Base-by-base conservation (phyloP, 2,797 vertebrate genomes). In the Eulemur rubriventer region DNA sequence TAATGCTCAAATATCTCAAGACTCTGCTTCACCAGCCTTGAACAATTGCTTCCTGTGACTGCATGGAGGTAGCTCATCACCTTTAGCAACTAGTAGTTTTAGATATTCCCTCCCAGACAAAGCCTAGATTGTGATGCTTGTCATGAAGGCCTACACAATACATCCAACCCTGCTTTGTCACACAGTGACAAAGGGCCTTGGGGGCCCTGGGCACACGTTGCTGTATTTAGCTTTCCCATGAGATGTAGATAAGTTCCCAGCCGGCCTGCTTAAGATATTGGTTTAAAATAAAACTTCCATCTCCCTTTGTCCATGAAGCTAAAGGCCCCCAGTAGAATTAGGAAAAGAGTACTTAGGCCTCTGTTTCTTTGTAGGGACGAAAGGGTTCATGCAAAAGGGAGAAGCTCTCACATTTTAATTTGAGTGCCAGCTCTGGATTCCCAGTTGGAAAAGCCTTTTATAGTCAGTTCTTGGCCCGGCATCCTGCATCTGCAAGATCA, bases 401-500 rank as follows among this genome's bases (percentile, higher is more conserved):
- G 50, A 82, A 67, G 55, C 41, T 70, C 24, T 95, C 35, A 7
- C 14, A 69, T 82, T 95, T 92, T 94, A 85, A 91, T 80, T 69
- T 83, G 76, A 86, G 26, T 50, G 30, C 81, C 65, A n/a, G 50
- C 24, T 50, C 70, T 78, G 41, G 52, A 50, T 93, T 88, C 50
- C 70, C 63, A 35, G 61, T 69, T 95, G 76, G 91, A 79, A 87
- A 94, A 95, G 94, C 18, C 46, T 89, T 93, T 96, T 90, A 90
- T 61, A 30, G 59, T 81, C 78, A 75, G 4, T 57, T 94, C 79
- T 79, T 86, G 92, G 94, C 85, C 41, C 82, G 75, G 65, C 22
- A 55, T 91, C 94, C 91, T 89, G 73, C 41, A 91, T 83, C 92
- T 97, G 95, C 82, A 92, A 63, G 72, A 97, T 91, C 95, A 96